Evolutionary conservation across 2,888 invertebrate species (phyloP).

Genomic region (Dendrolimus pini): DNA sequence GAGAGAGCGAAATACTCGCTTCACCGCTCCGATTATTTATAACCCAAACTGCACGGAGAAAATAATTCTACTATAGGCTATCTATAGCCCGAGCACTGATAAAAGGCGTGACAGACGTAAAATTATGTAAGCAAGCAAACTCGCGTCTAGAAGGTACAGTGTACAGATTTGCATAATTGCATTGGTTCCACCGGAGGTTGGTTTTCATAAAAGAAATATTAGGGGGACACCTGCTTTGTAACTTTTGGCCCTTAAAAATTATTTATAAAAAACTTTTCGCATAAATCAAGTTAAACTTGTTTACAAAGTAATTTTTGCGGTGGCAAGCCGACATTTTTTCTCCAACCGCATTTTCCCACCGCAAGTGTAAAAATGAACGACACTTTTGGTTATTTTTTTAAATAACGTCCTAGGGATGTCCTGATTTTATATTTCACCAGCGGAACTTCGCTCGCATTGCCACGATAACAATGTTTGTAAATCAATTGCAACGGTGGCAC

Average conservation of each 20-base stretch:
- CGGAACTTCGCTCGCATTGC: too few relatives aligned
- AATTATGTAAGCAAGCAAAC: not conserved
- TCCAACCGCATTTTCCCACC: not conserved
- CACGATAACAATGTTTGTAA: too few relatives aligned
- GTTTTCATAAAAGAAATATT: constrained; percentile 62
- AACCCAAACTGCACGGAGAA: too few relatives aligned
- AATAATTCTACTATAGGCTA: too few relatives aligned
- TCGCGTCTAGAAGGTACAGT: not conserved
- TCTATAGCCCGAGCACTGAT: too few relatives aligned
- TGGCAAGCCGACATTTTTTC: constrained; percentile 12
- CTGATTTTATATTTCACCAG: too few relatives aligned
- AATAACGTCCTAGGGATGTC: not conserved
- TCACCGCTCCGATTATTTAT: too few relatives aligned
- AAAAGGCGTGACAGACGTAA: too few relatives aligned
- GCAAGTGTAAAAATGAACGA: constrained; percentile 31
- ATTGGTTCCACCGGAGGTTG: constrained; percentile 35
- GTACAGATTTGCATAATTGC: constrained; percentile 64
- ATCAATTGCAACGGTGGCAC: too few relatives aligned
- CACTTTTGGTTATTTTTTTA: constrained; percentile 15
- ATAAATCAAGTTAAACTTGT: constrained; percentile 73
- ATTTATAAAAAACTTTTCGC: constrained; percentile 69
- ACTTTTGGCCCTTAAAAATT: constrained; percentile 69
- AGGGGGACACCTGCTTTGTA: constrained; percentile 64
- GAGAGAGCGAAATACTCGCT: too few relatives aligned
- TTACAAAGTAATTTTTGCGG: constrained; percentile 64